Conservation (phyloP, 2,888 invertebrate species). For the Cremastinae sp. region DNA sequence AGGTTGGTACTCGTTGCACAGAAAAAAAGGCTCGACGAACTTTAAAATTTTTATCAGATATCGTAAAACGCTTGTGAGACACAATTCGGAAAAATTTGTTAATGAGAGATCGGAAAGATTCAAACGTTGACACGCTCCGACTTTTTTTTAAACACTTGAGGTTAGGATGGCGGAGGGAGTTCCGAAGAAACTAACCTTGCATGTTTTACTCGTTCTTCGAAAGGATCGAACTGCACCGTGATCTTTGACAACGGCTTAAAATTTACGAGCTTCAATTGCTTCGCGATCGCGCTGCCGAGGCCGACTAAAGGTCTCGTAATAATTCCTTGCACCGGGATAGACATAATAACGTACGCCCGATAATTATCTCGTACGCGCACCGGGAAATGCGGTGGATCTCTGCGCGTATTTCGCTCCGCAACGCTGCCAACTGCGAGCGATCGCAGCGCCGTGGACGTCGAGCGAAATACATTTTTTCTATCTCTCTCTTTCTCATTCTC, state of each 20-base stretch:
- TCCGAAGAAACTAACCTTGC: constrained; percentile 81
- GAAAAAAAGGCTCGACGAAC: too few relatives aligned
- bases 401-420: background rate
- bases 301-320: constrained; percentile 84
- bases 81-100: too few relatives aligned
- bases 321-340: constrained; percentile 87
- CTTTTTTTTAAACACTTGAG: background rate
- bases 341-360: constrained; percentile 82
- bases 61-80: too few relatives aligned
- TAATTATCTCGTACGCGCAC: constrained; percentile 24
- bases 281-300: constrained; percentile 86
- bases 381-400: constrained; percentile 8
- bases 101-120: too few relatives aligned
- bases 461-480: constrained; percentile 15
- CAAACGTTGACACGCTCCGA: too few relatives aligned
- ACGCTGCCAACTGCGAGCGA: constrained; percentile 2
- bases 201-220: constrained; percentile 86
- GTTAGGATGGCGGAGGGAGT: background rate
- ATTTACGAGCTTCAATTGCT: constrained; percentile 87
- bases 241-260: constrained; percentile 90
- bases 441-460: constrained; percentile 12
- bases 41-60: too few relatives aligned
- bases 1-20: too few relatives aligned
- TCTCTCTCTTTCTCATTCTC: constrained; percentile 5
- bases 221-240: constrained; percentile 92